Base-by-base conservation (phyloP, 2,797 vertebrate genomes). In the Coluber constrictor region DNA sequence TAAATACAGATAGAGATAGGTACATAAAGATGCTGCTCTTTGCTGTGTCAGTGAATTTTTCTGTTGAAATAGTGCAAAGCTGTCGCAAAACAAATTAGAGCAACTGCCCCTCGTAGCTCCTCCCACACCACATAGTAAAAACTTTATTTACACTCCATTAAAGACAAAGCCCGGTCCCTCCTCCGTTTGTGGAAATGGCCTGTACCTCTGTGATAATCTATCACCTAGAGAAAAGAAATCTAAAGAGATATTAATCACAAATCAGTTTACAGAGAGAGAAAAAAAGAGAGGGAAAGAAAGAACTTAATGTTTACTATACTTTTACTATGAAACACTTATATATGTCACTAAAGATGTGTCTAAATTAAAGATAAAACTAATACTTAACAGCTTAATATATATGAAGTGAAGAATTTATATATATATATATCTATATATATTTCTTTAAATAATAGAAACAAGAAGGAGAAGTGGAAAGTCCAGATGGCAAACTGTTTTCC, bases 161-260 rank as follows among this genome's bases (percentile, higher is more conserved):
- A 96, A 97, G 97, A 97, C 95, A 96, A 97, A 98, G 95, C 96
- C 96, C 96, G n/a, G 96, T 96, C 97, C 98, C 97, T 97, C 97
- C 97, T 98, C 96, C 97, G 97, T 98, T 96, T 97, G 98, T 96
- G 97, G 97, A 98, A 98, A 98, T 98, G 99, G 99, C 99, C 99
- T 99, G 99, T 99, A 99, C 98, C 99, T 99, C 98, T 99, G 99
- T 99, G 99, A 98, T 98, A 98, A 98, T 97, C 98, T 98, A 99
- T 98, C 98, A 99, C 99, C 99, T 99, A 99, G 98, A 99, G 98
- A 99, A 98, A 98, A 98, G 98, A 98, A 98, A 99, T 99, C 99
- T 99, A 98, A 98, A 98, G 98, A 99, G 98, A 99, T 98, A 99
- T 99, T 99, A 99, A 99, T 99, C 98, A 99, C 98, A 98, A 99